These are phyloP conservation scores for Oryzias javanicus DNA, from an alignment of 2,113 vertebrate genomes.

Conservation along the genomic window DNA sequence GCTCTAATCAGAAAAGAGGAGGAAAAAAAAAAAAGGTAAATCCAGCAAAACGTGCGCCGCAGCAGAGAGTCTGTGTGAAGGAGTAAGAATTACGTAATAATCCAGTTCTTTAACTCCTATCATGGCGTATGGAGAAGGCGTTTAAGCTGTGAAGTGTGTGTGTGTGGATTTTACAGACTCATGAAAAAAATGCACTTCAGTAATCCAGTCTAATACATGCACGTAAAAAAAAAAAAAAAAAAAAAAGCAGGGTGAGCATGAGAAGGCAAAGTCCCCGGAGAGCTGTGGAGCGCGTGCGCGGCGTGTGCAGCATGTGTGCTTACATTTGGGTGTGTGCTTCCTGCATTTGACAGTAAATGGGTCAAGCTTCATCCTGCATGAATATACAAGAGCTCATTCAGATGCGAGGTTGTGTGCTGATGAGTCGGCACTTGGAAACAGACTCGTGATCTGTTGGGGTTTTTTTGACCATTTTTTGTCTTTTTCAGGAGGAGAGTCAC, in stretches of 20 bases:
- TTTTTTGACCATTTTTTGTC: neutral
- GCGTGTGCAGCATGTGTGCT: neutral
- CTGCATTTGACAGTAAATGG: constrained; percentile 49
- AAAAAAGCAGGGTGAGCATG: constrained; percentile 11
- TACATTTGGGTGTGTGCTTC: constrained; percentile 16
- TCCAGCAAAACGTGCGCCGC: constrained; percentile 37
- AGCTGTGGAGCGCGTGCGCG: neutral
- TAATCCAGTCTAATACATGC: constrained; percentile 32
- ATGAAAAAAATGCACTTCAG: constrained; percentile 4
- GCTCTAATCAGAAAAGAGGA: constrained; percentile 57
- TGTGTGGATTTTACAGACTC: constrained; percentile 4
- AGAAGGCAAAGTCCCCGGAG: constrained; percentile 19
- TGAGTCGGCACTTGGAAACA: constrained; percentile 20
- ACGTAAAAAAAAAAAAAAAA: constrained; percentile 3
- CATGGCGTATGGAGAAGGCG: constrained; percentile 25
- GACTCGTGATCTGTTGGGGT: neutral
- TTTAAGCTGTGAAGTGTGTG: constrained; percentile 20
- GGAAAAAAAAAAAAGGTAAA: constrained; percentile 31
- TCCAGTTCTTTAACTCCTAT: constrained; percentile 14
- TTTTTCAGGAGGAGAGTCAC: neutral
- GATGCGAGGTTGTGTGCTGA: constrained; percentile 1
- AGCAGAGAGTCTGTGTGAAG: constrained; percentile 9
- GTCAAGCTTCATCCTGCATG: constrained; percentile 42
- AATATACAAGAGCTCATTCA: constrained; percentile 43
- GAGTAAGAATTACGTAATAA: constrained; percentile 55